Base-by-base conservation (phyloP, 2,797 vertebrate species). In the Mus spretus region DNA sequence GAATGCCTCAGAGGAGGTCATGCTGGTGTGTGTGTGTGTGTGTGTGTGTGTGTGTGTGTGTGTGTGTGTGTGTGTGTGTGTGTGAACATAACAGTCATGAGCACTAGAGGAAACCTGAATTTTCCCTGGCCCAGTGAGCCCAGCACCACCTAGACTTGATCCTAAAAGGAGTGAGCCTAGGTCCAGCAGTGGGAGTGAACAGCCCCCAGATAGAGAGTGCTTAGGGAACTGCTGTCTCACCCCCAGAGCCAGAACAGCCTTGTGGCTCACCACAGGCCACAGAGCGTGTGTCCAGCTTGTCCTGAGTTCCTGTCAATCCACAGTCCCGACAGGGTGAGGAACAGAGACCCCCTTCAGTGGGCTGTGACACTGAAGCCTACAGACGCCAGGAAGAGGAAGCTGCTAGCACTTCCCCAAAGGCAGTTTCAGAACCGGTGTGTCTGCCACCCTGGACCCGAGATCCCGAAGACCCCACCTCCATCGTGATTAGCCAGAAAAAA, bases 301-400 rank as follows among this genome's bases (percentile, higher is more conserved):
- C 81, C 74, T 22, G 53, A 90, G 63, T 87, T 94, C 70, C 94
- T 61, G n/a, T 19, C 19, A 11, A 14, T 89, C n/a, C 78, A 28
- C 9, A 88, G 47, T 61, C 70, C 85, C 37, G 28, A 89, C 37
- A 80, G 59, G 34, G 83, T 50, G 63, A 90, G 84, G 70, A 93
- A 80, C 9, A 10, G 83, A 94, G 95, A 96, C 59, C 94, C 87
- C 84, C 80, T 81, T 86, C 70, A 75, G 63, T 55, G 75, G 72
- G 77, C 94, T 53, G 74, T 75, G 90, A 94, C 89, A 87, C 63
- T n/a, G 28, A 44, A 50, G 44, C 28, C 82, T 78, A 44, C 28
- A 80, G 87, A 67, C 78, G 65, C 74, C 91, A 96, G 95, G 95
- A 97, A 98, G 95, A 86, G 96, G 97, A 97, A 97, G 96, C 96